Percentiles rank a stretch among this genome's conserved stretches.
These are phyloP conservation scores for Aleiodes alternator DNA, from an alignment of 2,888 invertebrate species.

Conservation along the genomic window DNA sequence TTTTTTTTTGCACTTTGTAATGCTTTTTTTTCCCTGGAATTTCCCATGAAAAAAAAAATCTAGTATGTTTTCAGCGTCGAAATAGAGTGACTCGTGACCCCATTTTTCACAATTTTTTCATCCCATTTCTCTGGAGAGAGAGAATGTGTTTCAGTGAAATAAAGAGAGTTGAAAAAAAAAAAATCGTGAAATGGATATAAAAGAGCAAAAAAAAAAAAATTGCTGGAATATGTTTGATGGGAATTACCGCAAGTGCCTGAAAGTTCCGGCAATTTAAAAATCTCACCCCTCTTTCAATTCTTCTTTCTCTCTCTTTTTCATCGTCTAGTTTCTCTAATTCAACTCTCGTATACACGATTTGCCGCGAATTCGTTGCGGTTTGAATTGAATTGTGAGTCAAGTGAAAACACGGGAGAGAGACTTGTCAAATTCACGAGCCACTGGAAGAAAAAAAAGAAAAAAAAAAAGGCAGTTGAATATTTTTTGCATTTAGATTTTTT, in stretches of 20 bases:
- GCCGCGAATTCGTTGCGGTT: constrained; percentile 64
- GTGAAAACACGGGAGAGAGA: constrained; percentile 45
- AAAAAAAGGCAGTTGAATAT: constrained; percentile 39
- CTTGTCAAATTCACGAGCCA: constrained; percentile 14
- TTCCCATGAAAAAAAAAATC: constrained; percentile 52
- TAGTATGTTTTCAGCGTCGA: constrained; percentile 33
- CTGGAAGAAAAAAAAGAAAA: constrained; percentile 24
- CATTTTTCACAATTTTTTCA: constrained; percentile 20
- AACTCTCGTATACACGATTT: constrained; percentile 7
- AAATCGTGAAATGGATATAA: constrained; percentile 40
- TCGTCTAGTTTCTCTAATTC: constrained; percentile 3
- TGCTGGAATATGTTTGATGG: constrained; percentile 59
- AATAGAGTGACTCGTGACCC: constrained; percentile 15
- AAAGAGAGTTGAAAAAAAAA: constrained; percentile 19
- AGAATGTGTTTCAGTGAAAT: constrained; percentile 1
- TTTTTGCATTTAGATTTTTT: constrained; percentile 45
- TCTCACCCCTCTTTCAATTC: constrained; percentile 63
- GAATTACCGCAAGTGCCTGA: constrained; percentile 60
- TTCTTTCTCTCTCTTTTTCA: background rate
- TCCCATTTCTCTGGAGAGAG: background rate
- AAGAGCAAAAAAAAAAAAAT: constrained; percentile 29
- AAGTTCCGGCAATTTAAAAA: constrained; percentile 60
- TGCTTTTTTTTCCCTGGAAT: constrained; percentile 10
- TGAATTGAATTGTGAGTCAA: constrained; percentile 59
- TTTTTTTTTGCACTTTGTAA: background rate